phyloP scores from a whole-genome alignment of 1,140 invertebrate genomes.

The Eriosoma lanigerum region DNA sequence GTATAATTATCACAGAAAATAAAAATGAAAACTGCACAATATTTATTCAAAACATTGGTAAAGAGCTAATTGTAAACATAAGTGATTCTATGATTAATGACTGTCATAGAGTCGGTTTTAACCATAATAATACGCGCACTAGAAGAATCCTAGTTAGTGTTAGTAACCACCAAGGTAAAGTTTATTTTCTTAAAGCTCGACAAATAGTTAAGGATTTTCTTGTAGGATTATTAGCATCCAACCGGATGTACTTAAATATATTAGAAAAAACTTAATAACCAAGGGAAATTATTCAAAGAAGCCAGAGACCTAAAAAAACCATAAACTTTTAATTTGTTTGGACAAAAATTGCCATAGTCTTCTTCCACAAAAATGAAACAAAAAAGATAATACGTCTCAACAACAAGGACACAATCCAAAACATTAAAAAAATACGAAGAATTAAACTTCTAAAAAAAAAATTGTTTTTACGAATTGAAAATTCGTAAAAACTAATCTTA shows the following conservation, averaged over 20 bases:
- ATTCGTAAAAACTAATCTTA: constrained; percentile 12
- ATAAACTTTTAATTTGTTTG: constrained; percentile 12
- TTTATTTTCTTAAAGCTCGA: background rate
- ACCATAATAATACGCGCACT: background rate
- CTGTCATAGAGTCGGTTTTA: background rate
- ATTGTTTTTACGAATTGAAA: background rate
- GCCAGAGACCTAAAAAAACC: background rate
- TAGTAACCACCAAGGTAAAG: constrained; percentile 21
- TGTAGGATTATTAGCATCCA: background rate
- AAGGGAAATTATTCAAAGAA: constrained; percentile 19
- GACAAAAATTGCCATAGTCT: constrained; percentile 2
- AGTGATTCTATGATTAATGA: constrained; percentile 10
- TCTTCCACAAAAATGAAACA: background rate
- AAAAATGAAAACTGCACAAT: constrained; percentile 8
- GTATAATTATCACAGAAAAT: constrained; percentile 21
- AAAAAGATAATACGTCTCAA: constrained; percentile 20
- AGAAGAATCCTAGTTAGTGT: background rate
- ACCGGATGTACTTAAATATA: background rate
- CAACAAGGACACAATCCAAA: background rate
- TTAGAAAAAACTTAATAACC: constrained; percentile 7
- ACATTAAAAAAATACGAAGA: constrained; percentile 4
- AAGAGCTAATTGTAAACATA: background rate
- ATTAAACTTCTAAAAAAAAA: constrained; percentile 14
- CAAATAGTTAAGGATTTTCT: constrained; percentile 8
- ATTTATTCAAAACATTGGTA: background rate